These are phyloP conservation scores for Halcyon leucocephala DNA, from an alignment of 2,797 vertebrate species.

Conservation along the genomic window DNA sequence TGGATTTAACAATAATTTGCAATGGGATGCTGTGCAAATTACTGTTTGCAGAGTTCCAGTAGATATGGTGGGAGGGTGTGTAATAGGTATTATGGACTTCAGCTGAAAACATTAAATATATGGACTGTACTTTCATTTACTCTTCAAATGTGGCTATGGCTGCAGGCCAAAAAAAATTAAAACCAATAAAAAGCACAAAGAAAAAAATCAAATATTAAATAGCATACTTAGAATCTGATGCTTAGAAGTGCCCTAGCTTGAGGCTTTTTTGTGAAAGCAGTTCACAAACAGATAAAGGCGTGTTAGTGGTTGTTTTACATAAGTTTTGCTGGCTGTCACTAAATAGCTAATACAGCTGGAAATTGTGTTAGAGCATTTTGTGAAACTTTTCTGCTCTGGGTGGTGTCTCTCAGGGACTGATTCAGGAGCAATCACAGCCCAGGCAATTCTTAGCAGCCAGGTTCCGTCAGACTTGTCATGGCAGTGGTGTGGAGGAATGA, in stretches of 20 bases:
- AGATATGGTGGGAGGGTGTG: fast-evolving
- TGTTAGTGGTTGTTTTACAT: background rate
- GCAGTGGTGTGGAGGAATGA: background rate
- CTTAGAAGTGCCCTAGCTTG: background rate
- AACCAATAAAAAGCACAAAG: background rate
- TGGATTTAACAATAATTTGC: background rate
- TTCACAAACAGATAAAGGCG: background rate
- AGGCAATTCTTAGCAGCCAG: background rate
- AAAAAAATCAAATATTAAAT: background rate
- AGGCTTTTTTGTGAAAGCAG: background rate
- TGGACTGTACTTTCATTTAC: background rate
- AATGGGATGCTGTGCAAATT: background rate
- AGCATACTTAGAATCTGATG: background rate
- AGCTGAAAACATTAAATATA: background rate
- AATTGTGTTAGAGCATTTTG: background rate
- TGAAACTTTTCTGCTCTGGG: background rate
- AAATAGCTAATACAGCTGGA: background rate
- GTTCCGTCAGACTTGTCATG: background rate
- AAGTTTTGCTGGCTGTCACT: background rate
- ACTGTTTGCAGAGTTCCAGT: background rate
- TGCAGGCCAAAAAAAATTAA: background rate
- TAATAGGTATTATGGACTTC: background rate
- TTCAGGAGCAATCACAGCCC: background rate
- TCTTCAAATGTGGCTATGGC: background rate
- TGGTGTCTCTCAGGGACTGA: background rate